These are phyloP conservation scores for Chirona hameri DNA, from an alignment of 2,888 invertebrate species.

Conservation along the genomic window DNA sequence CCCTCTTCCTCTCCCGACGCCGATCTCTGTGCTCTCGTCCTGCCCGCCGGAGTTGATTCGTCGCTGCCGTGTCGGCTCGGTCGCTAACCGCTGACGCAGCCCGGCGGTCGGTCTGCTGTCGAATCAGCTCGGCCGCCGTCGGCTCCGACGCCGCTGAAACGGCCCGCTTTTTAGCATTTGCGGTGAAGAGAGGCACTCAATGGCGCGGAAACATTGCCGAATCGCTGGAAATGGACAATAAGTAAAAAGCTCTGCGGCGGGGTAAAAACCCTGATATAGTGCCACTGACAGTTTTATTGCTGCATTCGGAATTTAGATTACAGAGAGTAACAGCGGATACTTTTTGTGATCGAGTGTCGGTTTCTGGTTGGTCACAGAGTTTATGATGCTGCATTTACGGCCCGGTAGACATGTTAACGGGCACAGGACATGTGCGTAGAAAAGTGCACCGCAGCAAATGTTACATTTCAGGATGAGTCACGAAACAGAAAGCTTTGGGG, in stretches of 20 bases:
- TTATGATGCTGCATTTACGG: background rate
- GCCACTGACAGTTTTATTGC: constrained; percentile 8
- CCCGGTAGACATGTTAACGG: background rate
- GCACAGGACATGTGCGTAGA: background rate
- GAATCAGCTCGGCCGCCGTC: background rate
- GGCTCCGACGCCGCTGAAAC: background rate
- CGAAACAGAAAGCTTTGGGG: too few relatives aligned
- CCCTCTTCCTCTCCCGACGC: too few relatives aligned
- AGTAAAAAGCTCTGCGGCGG: background rate
- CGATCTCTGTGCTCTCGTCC: too few relatives aligned
- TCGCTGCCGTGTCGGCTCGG: background rate
- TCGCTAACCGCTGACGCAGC: background rate
- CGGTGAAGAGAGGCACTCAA: background rate
- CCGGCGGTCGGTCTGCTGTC: background rate
- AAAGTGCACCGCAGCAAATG: too few relatives aligned
- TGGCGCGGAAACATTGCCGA: constrained; percentile 3
- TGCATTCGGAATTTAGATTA: background rate
- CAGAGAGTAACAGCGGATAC: background rate
- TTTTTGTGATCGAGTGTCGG: background rate
- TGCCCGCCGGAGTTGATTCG: too few relatives aligned
- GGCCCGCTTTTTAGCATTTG: background rate
- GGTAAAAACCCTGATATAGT: constrained; percentile 7
- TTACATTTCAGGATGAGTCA: too few relatives aligned
- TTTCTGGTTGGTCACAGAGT: background rate
- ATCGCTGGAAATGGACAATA: constrained; percentile 25